Percentiles rank a stretch among this genome's conserved stretches.
phyloP scores from a whole-genome alignment of 1,140 invertebrate genomes.

The Olivierus martensii region DNA sequence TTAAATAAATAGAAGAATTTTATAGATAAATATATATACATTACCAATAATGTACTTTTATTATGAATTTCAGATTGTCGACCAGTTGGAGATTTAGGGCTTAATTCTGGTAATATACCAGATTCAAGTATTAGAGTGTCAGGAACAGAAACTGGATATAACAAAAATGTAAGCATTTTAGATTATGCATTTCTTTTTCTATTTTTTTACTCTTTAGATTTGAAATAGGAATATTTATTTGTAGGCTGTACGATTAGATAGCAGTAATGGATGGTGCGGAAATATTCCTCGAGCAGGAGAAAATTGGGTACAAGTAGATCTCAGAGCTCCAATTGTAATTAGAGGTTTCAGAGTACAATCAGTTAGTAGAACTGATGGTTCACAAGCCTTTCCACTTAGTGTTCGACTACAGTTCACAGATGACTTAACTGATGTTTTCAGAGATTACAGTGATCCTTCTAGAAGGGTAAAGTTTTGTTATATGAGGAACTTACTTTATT shows the following conservation, averaged over 20 bases:
- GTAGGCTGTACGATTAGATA: conserved; percentile 63
- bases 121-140: conserved; percentile 79
- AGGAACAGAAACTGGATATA: conserved; percentile 59
- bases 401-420: conserved; percentile 76
- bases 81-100: conserved; percentile 70
- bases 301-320: conserved; percentile 73
- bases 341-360: conserved; percentile 79
- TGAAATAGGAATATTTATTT: not conserved
- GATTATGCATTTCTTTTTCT: not conserved
- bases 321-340: conserved; percentile 78
- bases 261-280: conserved; percentile 77
- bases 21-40: too few species aligned
- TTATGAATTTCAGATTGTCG: conserved; percentile 48
- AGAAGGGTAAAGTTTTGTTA: conserved; percentile 36
- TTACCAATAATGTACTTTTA: too few species aligned
- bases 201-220: conserved; percentile 3
- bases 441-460: conserved; percentile 79
- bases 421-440: conserved; percentile 73
- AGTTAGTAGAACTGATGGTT: conserved; percentile 54
- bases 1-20: too few species aligned
- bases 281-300: conserved; percentile 61
- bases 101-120: conserved; percentile 75
- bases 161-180: conserved; percentile 48
- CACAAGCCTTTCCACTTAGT: conserved; percentile 70
- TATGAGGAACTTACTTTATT: not conserved